Base-by-base conservation (phyloP, 1,140 invertebrate species). In the Drosophila lini region DNA sequence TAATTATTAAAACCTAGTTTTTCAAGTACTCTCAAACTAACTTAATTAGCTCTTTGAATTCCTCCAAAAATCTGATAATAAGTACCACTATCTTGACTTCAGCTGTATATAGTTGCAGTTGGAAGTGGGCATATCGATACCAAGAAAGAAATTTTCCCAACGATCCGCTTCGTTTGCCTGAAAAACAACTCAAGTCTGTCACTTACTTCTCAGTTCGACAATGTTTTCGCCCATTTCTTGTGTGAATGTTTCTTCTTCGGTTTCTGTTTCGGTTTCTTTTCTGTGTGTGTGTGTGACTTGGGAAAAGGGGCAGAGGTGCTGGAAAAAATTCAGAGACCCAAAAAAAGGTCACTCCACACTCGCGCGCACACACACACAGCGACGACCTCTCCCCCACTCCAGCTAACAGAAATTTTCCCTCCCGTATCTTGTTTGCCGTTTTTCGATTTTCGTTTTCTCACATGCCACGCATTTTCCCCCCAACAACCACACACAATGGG, bases 381-480 rank as follows among this genome's bases (percentile, higher is more conserved):
- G 25, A 28, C 5, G 25, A 28, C 36, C 41, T 64, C 56, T 25
- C 61, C 59, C 47, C 56, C 44, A 59, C 61, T 68, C 50, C 38
- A 8, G 48, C 41, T 34, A 63, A 50, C 45, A 50, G 15, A 19
- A 38, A 53, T 32, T 73, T 58, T 63, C 44, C 58, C 45, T 56
- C 52, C 80, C 76, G 61, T 79, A 63, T 81, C 52, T 65, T 59
- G 67, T 74, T 76, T 82, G 81, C 74, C 38, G 75, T 76, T 86
- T 86, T 82, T 55, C 52, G 52, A 55, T 55, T 55, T 55, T 55
- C 52, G 52, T 55, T 55, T 55, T 88, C 82, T 79, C 83, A 86
- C 82, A 85, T 85, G 82, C 79, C 75, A 82, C 82, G 79, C 82
- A 85, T 82, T 79, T 79, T 85, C 64, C 70, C 70, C 19, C 60